These are phyloP conservation scores for Steinernema carpocapsae DNA, from an alignment of 2,888 invertebrate species.

Conservation along the genomic window DNA sequence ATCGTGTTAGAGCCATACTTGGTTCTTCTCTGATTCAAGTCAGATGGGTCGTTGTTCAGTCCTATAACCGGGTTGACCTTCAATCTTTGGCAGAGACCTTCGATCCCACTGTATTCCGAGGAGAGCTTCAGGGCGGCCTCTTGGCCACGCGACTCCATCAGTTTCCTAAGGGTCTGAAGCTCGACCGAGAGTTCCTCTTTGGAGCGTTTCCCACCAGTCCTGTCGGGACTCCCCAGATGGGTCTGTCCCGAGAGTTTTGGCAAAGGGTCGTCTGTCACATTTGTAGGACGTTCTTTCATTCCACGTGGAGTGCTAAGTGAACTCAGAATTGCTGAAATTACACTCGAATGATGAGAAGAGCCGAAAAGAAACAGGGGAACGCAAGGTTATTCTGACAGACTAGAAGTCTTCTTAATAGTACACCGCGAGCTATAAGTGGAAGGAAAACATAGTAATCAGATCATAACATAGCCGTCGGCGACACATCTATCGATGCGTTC, in stretches of 20 bases:
- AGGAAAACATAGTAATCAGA: constrained; percentile 17
- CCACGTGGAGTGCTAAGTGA: not conserved
- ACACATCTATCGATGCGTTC: constrained; percentile 12
- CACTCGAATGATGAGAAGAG: too few relatives aligned
- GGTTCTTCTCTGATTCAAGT: constrained; percentile 52
- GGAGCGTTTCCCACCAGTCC: not conserved
- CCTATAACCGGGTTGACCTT: constrained; percentile 60
- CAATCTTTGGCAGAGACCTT: constrained; percentile 60
- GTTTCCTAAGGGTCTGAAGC: constrained; percentile 79
- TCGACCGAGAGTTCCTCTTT: not conserved
- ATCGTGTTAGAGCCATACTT: constrained; percentile 65
- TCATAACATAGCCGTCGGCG: not conserved
- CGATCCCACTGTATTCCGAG: constrained; percentile 60
- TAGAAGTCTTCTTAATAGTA: too few relatives aligned
- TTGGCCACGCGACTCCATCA: constrained; percentile 95
- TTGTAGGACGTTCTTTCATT: constrained; percentile 25
- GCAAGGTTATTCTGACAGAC: too few relatives aligned
- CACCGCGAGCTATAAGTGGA: not conserved
- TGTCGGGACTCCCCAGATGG: not conserved
- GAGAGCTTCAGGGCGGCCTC: constrained; percentile 87
- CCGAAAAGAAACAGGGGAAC: too few relatives aligned
- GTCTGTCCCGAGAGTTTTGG: not conserved
- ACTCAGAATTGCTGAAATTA: too few relatives aligned
- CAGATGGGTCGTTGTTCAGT: constrained; percentile 54
- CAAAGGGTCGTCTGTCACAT: constrained; percentile 6